These are phyloP conservation scores for Boleophthalmus pectinirostris DNA, from an alignment of 2,113 vertebrate genomes.

Conservation along the genomic window DNA sequence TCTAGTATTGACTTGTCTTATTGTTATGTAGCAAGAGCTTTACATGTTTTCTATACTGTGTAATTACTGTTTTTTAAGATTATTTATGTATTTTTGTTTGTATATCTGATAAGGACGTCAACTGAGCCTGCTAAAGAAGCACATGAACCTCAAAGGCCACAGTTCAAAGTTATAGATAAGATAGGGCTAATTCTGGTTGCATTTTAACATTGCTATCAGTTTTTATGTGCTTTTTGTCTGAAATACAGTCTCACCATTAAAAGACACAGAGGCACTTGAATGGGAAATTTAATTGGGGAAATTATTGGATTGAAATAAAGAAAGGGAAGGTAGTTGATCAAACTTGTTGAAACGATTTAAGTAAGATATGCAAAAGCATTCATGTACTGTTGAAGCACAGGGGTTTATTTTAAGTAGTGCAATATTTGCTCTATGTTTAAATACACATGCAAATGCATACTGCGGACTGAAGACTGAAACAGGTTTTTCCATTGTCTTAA, in stretches of 20 bases:
- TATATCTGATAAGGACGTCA: conserved; percentile 24
- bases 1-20: conserved; percentile 38
- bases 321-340: conserved; percentile 11
- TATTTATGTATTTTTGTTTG: conserved; percentile 59
- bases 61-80: conserved; percentile 55
- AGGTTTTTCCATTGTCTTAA: not conserved
- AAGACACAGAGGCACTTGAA: not conserved
- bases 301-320: conserved; percentile 35
- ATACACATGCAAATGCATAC: not conserved
- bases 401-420: conserved; percentile 2
- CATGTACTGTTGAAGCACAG: conserved; percentile 8
- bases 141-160: conserved; percentile 22
- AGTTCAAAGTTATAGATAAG: conserved; percentile 4
- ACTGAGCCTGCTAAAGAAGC: conserved; percentile 41
- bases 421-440: conserved; percentile 1
- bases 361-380: conserved; percentile 22
- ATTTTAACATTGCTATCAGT: conserved; percentile 6
- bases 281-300: not conserved
- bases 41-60: conserved; percentile 50
- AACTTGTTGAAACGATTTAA: conserved; percentile 10
- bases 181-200: not conserved
- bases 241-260: not conserved
- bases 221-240: conserved; percentile 38
- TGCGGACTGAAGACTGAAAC: conserved; percentile 7
- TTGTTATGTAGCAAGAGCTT: conserved; percentile 50